phyloP scores from a whole-genome alignment of 2,797 vertebrate species.

The Anniella stebbinsi region DNA sequence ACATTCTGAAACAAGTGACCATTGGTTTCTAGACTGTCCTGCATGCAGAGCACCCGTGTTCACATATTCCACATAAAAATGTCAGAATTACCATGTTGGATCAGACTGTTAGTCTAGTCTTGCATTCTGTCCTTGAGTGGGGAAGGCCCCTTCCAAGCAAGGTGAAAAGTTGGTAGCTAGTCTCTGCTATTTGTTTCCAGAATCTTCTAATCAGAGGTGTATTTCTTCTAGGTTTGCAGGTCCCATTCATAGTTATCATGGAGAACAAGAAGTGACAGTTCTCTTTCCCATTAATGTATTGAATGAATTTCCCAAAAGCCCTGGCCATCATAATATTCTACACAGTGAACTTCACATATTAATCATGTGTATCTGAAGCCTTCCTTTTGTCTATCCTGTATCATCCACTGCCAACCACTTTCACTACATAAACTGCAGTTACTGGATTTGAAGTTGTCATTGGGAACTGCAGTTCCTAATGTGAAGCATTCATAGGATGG shows the following conservation, averaged over 20 bases:
- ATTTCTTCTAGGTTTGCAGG: not conserved
- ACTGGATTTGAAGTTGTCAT: not conserved
- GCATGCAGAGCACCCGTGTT: conserved; percentile 22
- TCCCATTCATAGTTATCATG: not conserved
- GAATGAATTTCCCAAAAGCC: not conserved
- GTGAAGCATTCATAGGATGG: not conserved
- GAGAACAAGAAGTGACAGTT: not conserved
- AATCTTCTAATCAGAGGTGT: not conserved
- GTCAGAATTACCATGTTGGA: not conserved
- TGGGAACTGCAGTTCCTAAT: not conserved
- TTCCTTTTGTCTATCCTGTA: not conserved
- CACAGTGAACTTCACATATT: not conserved
- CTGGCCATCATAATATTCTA: not conserved
- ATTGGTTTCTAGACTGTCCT: conserved; percentile 55
- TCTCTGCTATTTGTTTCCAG: not conserved
- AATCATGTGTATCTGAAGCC: not conserved
- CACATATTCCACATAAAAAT: not conserved
- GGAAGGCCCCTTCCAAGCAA: not conserved
- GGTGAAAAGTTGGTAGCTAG: not conserved
- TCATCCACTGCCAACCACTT: not conserved
- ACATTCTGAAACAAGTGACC: not conserved
- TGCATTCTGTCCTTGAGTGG: not conserved
- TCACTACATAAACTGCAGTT: not conserved
- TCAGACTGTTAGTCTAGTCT: not conserved
- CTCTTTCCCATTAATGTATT: not conserved